phyloP scores from a whole-genome alignment of 2,888 invertebrate genomes.

The Macaria liturata region DNA sequence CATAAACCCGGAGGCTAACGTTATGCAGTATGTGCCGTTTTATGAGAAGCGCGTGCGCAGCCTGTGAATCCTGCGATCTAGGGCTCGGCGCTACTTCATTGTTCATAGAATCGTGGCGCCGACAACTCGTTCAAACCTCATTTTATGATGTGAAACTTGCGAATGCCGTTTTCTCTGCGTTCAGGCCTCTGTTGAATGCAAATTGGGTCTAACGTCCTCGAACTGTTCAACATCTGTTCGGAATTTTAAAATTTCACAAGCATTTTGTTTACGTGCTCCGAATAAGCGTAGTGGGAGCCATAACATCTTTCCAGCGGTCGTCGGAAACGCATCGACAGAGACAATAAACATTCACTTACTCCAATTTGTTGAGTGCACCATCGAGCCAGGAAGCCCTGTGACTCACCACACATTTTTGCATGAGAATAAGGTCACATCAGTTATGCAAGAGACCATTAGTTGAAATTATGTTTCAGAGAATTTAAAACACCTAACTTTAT shows the following conservation, averaged over 20 bases:
- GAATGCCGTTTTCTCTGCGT: constrained; percentile 63
- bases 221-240: constrained; percentile 48
- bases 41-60: constrained; percentile 62
- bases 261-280: constrained; percentile 54
- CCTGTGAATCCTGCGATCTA: constrained; percentile 72
- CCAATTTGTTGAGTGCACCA: constrained; percentile 59
- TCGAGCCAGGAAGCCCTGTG: constrained; percentile 54
- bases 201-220: constrained; percentile 54
- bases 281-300: constrained; percentile 44
- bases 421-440: constrained; percentile 59
- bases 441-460: constrained; percentile 23
- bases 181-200: constrained; percentile 56
- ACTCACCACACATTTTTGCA: constrained; percentile 63
- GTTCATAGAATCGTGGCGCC: constrained; percentile 80
- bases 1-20: constrained; percentile 49
- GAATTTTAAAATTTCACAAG: constrained; percentile 68
- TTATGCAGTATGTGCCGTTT: constrained; percentile 47
- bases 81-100: constrained; percentile 77
- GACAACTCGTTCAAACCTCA: constrained; percentile 67
- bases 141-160: constrained; percentile 70
- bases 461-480: constrained; percentile 23
- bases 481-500: not conserved
- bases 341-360: constrained; percentile 63
- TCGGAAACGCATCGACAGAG: constrained; percentile 58
- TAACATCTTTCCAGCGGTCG: constrained; percentile 40